phyloP scores from a whole-genome alignment of 2,797 vertebrate genomes.

The Catamblyrhynchus diadema region DNA sequence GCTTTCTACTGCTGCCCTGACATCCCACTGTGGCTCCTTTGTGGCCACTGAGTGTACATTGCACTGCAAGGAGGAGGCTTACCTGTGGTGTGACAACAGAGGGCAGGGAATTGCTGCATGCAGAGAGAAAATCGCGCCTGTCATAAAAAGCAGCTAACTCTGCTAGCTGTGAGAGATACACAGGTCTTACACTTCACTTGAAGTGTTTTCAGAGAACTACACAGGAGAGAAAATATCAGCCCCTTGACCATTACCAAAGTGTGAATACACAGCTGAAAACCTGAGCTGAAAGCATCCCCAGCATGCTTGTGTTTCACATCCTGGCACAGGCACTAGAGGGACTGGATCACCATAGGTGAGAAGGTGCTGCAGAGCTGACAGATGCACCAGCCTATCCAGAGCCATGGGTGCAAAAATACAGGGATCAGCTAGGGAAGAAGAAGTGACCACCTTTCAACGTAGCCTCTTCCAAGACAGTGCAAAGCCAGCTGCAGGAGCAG shows the following conservation, averaged over 20 bases:
- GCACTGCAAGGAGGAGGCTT: not conserved
- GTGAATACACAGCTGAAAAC: accelerated
- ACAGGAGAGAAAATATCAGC: not conserved
- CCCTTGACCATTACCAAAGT: not conserved
- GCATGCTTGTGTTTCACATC: not conserved
- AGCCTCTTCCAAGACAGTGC: not conserved
- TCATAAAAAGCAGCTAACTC: not conserved
- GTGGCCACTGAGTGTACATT: accelerated
- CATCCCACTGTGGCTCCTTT: accelerated
- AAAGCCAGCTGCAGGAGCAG: not conserved
- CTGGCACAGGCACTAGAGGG: not conserved
- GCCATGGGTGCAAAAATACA: not conserved
- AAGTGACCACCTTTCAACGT: not conserved
- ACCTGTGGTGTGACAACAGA: not conserved
- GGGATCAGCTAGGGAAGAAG: not conserved
- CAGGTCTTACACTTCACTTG: not conserved
- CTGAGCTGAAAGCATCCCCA: not conserved
- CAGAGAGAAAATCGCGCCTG: not conserved
- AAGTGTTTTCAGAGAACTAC: not conserved
- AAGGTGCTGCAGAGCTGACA: accelerated
- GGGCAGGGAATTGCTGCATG: not conserved
- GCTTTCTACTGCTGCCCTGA: not conserved
- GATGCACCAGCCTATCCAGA: not conserved
- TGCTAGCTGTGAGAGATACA: not conserved
- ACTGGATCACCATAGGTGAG: not conserved